Percentiles rank a stretch among this genome's conserved stretches.
phyloP scores from a whole-genome alignment of 30 jellyfish, hydroid and myxozoan genomes.

The Sanderia malayensis region DNA sequence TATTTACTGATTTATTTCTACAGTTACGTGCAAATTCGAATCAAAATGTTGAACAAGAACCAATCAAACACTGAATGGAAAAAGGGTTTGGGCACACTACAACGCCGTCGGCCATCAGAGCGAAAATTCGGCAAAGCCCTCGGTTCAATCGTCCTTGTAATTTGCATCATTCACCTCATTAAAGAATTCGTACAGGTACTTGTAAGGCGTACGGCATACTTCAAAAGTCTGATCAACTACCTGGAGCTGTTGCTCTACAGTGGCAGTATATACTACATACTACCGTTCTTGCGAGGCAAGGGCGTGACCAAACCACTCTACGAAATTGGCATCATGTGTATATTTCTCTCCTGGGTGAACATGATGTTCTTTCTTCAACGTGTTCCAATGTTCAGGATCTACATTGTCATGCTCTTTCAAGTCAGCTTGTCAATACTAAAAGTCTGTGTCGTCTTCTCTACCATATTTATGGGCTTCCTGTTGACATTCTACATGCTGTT shows the following conservation, averaged over 20 bases:
- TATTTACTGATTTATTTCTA: background rate
- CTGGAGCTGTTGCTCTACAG: constrained; percentile 30
- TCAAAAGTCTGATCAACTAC: constrained; percentile 26
- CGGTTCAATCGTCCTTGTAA: constrained; percentile 12
- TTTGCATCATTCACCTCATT: constrained; percentile 23
- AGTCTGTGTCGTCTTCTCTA: constrained; percentile 56
- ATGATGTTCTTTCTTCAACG: constrained; percentile 60
- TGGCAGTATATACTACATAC: constrained; percentile 10
- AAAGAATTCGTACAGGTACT: constrained; percentile 35
- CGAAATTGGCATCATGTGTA: constrained; percentile 55
- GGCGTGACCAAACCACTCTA: background rate
- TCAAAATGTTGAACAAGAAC: background rate
- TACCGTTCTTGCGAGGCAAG: background rate
- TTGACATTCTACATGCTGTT: constrained; percentile 67
- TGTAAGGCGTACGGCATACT: constrained; percentile 24
- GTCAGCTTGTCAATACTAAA: constrained; percentile 53
- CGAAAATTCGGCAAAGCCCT: constrained; percentile 23
- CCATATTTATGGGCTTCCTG: constrained; percentile 46
- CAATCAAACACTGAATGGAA: background rate
- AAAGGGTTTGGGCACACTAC: background rate
- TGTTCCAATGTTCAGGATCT: constrained; percentile 56
- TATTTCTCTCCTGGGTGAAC: constrained; percentile 62
- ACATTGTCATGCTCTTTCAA: constrained; percentile 68
- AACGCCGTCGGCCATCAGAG: background rate
- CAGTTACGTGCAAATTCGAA: constrained; percentile 2